phyloP scores from a whole-genome alignment of 1,140 invertebrate genomes.

The Drosophila ambigua region DNA sequence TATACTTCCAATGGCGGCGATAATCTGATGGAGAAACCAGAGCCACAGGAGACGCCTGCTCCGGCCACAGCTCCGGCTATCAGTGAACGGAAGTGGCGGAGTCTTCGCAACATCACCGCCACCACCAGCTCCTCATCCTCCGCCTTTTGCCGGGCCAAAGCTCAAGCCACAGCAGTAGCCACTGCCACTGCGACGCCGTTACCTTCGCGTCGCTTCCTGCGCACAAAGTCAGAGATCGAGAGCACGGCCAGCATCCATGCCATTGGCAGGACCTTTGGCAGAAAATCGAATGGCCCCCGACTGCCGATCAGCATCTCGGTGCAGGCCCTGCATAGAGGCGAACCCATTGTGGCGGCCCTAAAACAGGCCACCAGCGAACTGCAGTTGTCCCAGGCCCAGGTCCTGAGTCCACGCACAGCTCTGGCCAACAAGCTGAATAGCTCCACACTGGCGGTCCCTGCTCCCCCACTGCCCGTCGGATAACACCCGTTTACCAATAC shows the following conservation, averaged over 20 bases:
- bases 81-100: conserved; percentile 67
- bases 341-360: conserved; percentile 61
- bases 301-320: conserved; percentile 66
- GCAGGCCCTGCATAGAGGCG: conserved; percentile 65
- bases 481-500: conserved; percentile 9
- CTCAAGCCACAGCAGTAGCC: background rate
- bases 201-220: conserved; percentile 50
- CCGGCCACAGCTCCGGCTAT: conserved; percentile 47
- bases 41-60: conserved; percentile 12
- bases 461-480: conserved; percentile 45
- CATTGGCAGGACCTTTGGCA: conserved; percentile 64
- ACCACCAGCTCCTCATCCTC: conserved; percentile 23
- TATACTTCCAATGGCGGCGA: conserved; percentile 36
- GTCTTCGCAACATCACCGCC: conserved; percentile 59
- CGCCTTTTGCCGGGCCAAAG: conserved; percentile 13
- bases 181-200: conserved; percentile 5
- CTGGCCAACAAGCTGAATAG: conserved; percentile 47
- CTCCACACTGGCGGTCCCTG: conserved; percentile 49
- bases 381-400: conserved; percentile 52
- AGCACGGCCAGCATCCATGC: conserved; percentile 62
- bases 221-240: conserved; percentile 70
- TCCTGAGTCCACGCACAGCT: conserved; percentile 49
- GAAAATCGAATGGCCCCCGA: conserved; percentile 53
- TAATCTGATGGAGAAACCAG: conserved; percentile 34
- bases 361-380: conserved; percentile 68